Base-by-base conservation (phyloP, 2,797 vertebrate species). In the Gorsachius magnificus region DNA sequence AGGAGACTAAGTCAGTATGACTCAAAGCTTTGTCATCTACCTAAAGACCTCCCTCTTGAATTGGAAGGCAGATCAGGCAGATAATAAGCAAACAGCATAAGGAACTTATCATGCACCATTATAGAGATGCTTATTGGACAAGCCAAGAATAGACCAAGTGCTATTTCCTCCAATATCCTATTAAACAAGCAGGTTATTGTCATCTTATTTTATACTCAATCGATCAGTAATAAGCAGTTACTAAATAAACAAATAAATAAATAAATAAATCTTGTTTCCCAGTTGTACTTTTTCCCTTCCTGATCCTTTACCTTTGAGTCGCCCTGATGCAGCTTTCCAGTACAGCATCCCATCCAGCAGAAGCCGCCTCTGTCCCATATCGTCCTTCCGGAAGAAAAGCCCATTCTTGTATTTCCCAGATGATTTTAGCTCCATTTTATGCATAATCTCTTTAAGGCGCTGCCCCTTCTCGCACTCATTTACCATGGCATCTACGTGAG, bases 301-400 rank as follows among this genome's bases (percentile, higher is more conserved):
- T 79, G 48, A 26, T 41, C 56, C 58, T 28, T 88, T 91, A 99
- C 99, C 99, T 99, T 99, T 99, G 76, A 99, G 98, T 20, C 99
- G 97, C 45, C 99, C 99, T 1, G 99, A 99, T 1, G 99, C 98
- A 25, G 99, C 98, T 95, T 99, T 99, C 99, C 99, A 99, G 98
- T 98, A 99, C 38, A 99, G 98, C 1, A 96, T 97, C 72, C 99
- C 99, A 65, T 99, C 98, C 6, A 99, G 97, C 6, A 99, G 97
- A 9, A 99, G 98, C 65, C 93, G 90, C 61, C 99, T 97, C 87
- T 89, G 98, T 7, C 97, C 97, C 95, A 99, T 97, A 95, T 99
- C 99, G 90, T 99, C 99, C 75, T 99, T 98, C 50, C 98, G 97
- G 97, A 99, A 99, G 36, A 98, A 96, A 11, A 98, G 97, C 1